phyloP scores from a whole-genome alignment of 37 sponge, comb jelly and placozoan species.

The Geodia barretti region DNA sequence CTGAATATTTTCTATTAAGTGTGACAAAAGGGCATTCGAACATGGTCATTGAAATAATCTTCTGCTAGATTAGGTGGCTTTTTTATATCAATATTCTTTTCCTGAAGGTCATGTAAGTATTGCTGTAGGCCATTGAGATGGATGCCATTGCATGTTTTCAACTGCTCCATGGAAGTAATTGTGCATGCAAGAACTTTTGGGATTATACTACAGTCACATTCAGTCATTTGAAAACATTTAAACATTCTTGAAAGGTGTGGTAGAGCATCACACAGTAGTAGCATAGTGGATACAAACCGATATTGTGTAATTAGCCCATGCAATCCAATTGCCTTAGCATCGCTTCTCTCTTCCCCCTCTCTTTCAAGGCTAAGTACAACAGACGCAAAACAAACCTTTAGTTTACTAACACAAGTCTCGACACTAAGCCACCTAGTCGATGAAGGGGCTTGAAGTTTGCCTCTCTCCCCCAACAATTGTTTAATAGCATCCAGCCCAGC shows the following conservation, averaged over 20 bases:
- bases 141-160: constrained; percentile 2
- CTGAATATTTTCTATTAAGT: neutral
- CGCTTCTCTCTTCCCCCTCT: constrained; percentile 24
- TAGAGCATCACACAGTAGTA: constrained; percentile 34
- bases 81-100: constrained; percentile 10
- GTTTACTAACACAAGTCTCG: constrained; percentile 15
- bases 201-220: neutral
- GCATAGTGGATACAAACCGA: constrained; percentile 42
- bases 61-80: constrained; percentile 21
- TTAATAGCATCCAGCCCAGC: constrained; percentile 55
- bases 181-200: constrained; percentile 4
- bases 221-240: neutral
- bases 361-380: constrained; percentile 40
- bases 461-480: constrained; percentile 28
- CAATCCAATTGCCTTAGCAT: constrained; percentile 47
- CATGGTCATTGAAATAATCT: constrained; percentile 3
- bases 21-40: constrained; percentile 1
- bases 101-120: neutral
- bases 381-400: constrained; percentile 22
- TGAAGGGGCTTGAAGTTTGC: constrained; percentile 28
- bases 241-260: constrained; percentile 36
- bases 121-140: neutral
- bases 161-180: constrained; percentile 1
- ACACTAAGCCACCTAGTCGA: constrained; percentile 52
- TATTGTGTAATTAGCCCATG: constrained; percentile 9